A percentile compares a stretch with the other conserved stretches of the same genome.
Conservation (phyloP, 2,888 invertebrate genomes). For the Mesochorus sp. region DNA sequence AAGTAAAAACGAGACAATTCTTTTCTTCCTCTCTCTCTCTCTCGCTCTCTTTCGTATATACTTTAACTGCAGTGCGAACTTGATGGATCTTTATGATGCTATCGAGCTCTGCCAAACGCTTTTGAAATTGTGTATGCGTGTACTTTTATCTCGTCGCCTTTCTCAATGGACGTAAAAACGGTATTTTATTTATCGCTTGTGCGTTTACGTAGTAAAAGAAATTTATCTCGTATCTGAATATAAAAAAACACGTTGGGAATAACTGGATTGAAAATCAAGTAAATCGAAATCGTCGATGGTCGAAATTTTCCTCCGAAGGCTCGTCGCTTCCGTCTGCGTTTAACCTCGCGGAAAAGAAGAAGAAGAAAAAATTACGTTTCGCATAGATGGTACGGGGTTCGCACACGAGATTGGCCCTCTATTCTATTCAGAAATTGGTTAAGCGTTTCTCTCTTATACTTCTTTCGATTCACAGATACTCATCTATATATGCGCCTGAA, state of each 20-base stretch:
- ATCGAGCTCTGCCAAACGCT: slow-evolving; percentile 63
- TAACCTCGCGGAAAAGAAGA: slow-evolving; percentile 12
- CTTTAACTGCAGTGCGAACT: slow-evolving; percentile 61
- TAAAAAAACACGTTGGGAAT: too few species aligned
- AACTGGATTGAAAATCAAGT: background rate
- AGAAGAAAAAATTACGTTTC: too few species aligned
- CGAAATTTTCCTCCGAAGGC: too few species aligned
- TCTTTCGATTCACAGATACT: background rate
- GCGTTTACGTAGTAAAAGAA: background rate
- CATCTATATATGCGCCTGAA: slow-evolving; percentile 64
- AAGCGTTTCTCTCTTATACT: slow-evolving; percentile 69
- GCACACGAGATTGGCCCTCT: slow-evolving; percentile 70
- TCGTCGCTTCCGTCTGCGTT: slow-evolving; percentile 8
- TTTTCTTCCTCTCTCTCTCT: slow-evolving; percentile 15
- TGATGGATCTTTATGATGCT: slow-evolving; percentile 66
- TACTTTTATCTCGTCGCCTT: slow-evolving; percentile 14
- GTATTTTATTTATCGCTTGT: slow-evolving; percentile 48
- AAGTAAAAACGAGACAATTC: slow-evolving; percentile 36
- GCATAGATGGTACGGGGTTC: too few species aligned
- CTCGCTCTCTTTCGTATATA: slow-evolving; percentile 10
- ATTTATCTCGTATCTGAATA: too few species aligned
- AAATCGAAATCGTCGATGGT: background rate
- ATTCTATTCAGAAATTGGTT: slow-evolving; percentile 73
- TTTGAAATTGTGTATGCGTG: slow-evolving; percentile 25
- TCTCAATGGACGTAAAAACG: slow-evolving; percentile 15